Conservation (phyloP, 2,888 invertebrate genomes). For the Pammene aurita region DNA sequence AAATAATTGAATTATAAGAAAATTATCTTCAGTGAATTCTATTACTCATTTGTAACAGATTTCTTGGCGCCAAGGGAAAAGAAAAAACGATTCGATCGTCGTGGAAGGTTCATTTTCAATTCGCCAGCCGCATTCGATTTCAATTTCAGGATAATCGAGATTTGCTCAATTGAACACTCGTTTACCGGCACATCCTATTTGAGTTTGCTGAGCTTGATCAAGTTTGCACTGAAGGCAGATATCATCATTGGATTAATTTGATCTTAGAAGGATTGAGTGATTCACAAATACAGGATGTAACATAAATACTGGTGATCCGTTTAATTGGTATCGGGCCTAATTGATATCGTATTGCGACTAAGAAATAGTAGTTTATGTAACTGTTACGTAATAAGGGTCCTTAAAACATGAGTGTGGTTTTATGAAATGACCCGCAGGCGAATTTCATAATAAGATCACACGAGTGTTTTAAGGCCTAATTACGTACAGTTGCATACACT, state of each 20-base stretch:
- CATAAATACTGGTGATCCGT: no score
- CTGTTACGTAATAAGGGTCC: no score
- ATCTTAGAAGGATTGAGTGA: conserved; percentile 25
- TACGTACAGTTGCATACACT: no score
- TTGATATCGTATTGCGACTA: no score
- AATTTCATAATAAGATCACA: no score
- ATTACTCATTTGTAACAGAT: conserved; percentile 42
- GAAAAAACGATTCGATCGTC: conserved; percentile 52
- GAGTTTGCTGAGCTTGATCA: conserved; percentile 80
- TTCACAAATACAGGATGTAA: not conserved
- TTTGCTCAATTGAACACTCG: conserved; percentile 82
- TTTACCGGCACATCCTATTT: conserved; percentile 75
- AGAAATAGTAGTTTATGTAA: no score
- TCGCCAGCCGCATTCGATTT: conserved; percentile 73
- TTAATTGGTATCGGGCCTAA: no score
- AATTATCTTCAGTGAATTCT: conserved; percentile 31
- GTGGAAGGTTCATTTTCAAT: conserved; percentile 70
- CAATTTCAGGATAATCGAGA: conserved; percentile 79
- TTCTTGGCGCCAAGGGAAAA: conserved; percentile 49
- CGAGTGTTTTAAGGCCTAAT: no score
- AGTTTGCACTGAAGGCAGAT: conserved; percentile 72
- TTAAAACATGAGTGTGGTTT: no score
- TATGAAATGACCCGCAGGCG: no score
- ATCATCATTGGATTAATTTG: conserved; percentile 67
- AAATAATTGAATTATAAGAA: conserved; percentile 33